Percentiles rank a stretch among this genome's conserved stretches.
phyloP scores from a whole-genome alignment of 2,113 vertebrate genomes.

The Lepisosteus osseus region DNA sequence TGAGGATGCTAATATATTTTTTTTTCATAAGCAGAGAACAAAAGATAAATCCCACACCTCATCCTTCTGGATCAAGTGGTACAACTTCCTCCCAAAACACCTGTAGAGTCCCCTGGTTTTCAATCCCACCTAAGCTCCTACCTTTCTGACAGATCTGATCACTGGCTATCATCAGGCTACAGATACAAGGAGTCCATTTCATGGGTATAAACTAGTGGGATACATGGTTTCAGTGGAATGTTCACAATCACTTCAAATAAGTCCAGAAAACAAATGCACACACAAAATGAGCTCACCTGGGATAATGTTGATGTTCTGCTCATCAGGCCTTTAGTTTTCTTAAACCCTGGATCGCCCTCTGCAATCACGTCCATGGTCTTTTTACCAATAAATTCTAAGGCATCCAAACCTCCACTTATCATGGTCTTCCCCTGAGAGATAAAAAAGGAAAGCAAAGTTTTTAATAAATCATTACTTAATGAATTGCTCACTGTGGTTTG shows the following conservation, averaged over 20 bases:
- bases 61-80: no score
- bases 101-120: no score
- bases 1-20: no score
- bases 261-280: neutral
- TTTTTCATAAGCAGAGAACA: no score
- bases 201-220: no score
- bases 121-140: no score
- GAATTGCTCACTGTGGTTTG: no score
- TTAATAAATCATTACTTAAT: neutral
- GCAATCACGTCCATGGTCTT: slow-evolving; percentile 98
- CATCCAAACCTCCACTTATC: slow-evolving; percentile 87
- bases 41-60: no score
- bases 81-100: no score
- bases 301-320: slow-evolving; percentile 81
- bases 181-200: no score
- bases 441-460: neutral
- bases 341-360: slow-evolving; percentile 95
- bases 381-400: slow-evolving; percentile 96
- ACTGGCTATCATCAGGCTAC: no score
- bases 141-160: no score
- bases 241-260: neutral
- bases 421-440: slow-evolving; percentile 80
- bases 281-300: slow-evolving; percentile 65
- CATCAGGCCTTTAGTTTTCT: slow-evolving; percentile 91
- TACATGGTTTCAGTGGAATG: neutral